phyloP scores from a whole-genome alignment of 2,113 vertebrate species.

The Phylloscopus whistleri region DNA sequence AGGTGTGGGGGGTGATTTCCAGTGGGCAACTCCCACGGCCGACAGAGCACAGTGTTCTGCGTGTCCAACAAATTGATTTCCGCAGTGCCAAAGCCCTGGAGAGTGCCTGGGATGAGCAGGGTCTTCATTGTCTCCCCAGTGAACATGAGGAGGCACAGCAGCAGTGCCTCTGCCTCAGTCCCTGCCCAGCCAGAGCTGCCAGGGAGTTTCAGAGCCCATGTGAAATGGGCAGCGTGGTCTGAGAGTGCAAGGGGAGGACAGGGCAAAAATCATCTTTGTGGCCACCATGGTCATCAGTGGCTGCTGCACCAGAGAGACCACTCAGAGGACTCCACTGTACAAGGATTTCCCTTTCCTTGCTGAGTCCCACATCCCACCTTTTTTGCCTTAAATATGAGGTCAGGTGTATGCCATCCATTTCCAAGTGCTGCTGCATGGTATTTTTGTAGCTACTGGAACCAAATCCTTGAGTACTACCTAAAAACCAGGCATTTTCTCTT shows the following conservation, averaged over 20 bases:
- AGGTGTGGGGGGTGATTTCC: too few species aligned
- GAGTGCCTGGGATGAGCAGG: neutral
- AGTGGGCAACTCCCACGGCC: neutral
- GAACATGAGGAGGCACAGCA: neutral
- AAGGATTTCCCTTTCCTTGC: neutral
- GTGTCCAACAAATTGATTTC: neutral
- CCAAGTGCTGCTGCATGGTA: neutral
- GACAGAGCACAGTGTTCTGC: neutral
- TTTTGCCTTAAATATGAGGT: neutral
- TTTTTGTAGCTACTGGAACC: neutral
- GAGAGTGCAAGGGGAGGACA: neutral
- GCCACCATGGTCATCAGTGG: neutral
- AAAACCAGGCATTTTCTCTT: neutral
- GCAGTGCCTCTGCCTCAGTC: neutral
- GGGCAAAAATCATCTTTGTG: neutral
- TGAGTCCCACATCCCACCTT: neutral
- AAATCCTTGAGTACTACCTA: neutral
- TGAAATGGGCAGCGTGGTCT: neutral
- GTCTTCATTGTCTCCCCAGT: neutral
- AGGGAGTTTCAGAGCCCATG: neutral
- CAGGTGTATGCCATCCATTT: neutral
- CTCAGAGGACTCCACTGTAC: too few species aligned
- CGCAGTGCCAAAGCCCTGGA: neutral
- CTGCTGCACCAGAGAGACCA: neutral
- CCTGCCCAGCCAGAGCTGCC: neutral